Conservation (phyloP, 2,797 vertebrate genomes). For the Trachurus trachurus region DNA sequence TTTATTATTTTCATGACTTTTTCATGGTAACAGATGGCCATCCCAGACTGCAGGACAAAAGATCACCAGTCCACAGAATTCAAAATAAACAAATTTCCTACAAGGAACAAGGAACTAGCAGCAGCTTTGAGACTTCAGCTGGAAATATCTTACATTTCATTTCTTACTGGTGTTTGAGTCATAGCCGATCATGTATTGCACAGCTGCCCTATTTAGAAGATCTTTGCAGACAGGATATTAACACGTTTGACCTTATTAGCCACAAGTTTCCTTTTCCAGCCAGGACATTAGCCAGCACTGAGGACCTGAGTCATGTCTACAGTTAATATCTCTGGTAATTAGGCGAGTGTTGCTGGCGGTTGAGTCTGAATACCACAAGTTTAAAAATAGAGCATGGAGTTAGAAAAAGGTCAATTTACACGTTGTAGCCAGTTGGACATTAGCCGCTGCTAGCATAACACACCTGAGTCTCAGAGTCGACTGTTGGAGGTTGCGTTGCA, state of each 20-base stretch:
- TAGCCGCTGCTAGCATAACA: no score
- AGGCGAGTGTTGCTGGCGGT: background rate
- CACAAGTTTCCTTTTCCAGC: background rate
- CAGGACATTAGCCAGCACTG: no score
- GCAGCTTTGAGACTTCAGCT: background rate
- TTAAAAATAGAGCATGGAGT: no score
- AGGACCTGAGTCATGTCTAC: background rate
- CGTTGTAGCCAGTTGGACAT: no score
- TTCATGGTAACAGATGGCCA: background rate
- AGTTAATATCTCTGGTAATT: background rate
- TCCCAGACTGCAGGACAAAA: background rate
- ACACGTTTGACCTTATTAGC: background rate
- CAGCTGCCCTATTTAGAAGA: background rate
- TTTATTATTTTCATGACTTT: background rate
- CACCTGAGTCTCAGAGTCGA: no score
- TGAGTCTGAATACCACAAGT: no score
- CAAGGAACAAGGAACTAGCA: no score
- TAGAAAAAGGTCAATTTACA: no score
- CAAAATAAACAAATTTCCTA: no score
- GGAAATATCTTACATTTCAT: background rate
- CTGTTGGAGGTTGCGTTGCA: no score
- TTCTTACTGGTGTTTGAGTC: background rate
- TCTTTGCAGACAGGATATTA: background rate
- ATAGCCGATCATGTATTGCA: background rate
- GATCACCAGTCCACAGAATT: background rate